Percentiles rank a stretch among this genome's conserved stretches.
These are phyloP conservation scores for Lithobates sylvaticus DNA, from an alignment of 2,797 vertebrate genomes.

Conservation along the genomic window DNA sequence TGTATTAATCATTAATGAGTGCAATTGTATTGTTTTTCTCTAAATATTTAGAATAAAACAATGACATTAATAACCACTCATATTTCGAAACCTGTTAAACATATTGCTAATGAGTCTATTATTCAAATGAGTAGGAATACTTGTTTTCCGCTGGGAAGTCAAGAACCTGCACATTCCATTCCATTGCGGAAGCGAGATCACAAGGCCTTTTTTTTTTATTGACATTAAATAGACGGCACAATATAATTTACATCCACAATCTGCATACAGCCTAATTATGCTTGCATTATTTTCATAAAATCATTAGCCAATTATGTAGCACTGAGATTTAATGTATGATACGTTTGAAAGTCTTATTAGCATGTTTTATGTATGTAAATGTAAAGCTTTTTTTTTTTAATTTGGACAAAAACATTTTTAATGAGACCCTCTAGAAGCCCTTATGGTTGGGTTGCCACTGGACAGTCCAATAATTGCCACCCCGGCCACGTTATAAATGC, in stretches of 20 bases:
- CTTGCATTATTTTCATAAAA: conserved; percentile 17
- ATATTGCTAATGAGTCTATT: conserved; percentile 28
- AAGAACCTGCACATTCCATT: background rate
- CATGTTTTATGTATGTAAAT: conserved; percentile 50
- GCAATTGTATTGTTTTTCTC: background rate
- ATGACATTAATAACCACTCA: background rate
- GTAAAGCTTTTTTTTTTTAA: conserved; percentile 9
- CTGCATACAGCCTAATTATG: conserved; percentile 39
- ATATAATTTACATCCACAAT: conserved; percentile 26
- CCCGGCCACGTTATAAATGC: too few species aligned
- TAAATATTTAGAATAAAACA: conserved; percentile 19
- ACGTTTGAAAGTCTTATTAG: conserved; percentile 37
- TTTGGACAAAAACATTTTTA: conserved; percentile 25
- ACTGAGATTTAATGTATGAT: conserved; percentile 34
- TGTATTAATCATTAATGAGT: background rate
- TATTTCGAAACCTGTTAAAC: background rate
- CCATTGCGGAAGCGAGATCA: background rate
- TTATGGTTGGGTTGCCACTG: background rate
- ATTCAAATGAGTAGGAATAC: background rate
- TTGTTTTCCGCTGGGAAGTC: background rate
- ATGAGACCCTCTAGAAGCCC: background rate
- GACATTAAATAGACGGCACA: conserved; percentile 9
- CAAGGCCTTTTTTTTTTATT: background rate
- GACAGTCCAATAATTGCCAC: too few species aligned
- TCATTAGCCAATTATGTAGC: conserved; percentile 33